Percentiles rank a stretch among this genome's conserved stretches.
phyloP scores from a whole-genome alignment of 2,113 vertebrate species.

The Indicator maculatus region DNA sequence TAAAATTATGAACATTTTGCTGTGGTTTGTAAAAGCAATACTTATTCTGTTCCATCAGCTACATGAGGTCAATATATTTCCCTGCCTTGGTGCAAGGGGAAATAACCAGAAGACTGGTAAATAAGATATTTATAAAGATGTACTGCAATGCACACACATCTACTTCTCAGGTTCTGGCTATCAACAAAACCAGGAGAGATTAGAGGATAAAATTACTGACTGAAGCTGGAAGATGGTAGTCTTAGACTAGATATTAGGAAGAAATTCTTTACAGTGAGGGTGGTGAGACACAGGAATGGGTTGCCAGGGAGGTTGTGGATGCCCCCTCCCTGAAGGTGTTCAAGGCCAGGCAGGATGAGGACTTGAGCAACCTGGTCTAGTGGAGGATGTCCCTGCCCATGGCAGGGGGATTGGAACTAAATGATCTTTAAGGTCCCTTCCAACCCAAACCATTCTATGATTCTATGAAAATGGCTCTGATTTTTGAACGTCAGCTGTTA shows the following conservation, averaged over 20 bases:
- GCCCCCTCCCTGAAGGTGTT: too few species aligned
- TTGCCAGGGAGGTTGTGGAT: too few species aligned
- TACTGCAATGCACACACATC: not conserved
- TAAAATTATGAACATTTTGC: conserved; percentile 68
- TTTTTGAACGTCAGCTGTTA: not conserved
- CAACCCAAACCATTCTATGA: too few species aligned
- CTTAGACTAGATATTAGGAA: too few species aligned
- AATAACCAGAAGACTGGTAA: not conserved
- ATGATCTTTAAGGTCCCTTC: too few species aligned
- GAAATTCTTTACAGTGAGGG: too few species aligned
- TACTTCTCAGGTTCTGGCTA: not conserved
- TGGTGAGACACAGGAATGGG: too few species aligned
- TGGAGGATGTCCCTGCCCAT: too few species aligned
- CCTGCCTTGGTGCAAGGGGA: not conserved
- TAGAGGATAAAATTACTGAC: not conserved
- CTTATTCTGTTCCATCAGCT: not conserved
- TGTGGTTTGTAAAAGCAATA: not conserved
- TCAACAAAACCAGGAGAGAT: not conserved
- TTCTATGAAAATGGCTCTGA: not conserved
- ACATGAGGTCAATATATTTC: not conserved
- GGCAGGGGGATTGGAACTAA: too few species aligned
- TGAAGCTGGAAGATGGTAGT: too few species aligned
- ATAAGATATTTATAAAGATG: not conserved
- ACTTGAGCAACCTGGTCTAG: too few species aligned
- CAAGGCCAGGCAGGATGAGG: too few species aligned